These are phyloP conservation scores for Leptodactylus fuscus DNA, from an alignment of 2,113 vertebrate species.

Conservation along the genomic window DNA sequence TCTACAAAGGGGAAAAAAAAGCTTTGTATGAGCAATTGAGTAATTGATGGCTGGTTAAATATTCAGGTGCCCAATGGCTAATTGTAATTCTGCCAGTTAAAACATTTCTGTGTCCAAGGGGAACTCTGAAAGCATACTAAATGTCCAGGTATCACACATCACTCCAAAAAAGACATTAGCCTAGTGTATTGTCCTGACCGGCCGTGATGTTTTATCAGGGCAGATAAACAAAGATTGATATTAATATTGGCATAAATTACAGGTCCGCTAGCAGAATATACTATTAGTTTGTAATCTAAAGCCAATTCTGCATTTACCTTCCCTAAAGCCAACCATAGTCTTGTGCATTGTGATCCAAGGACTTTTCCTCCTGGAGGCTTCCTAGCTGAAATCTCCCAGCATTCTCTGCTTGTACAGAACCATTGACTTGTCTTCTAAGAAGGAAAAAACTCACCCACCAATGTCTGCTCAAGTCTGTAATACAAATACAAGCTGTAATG, in stretches of 20 bases:
- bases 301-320: neutral
- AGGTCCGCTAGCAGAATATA: neutral
- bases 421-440: no score
- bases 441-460: no score
- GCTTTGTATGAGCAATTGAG: slow-evolving; percentile 23
- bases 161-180: slow-evolving; percentile 10
- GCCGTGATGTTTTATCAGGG: neutral
- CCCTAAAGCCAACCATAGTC: neutral
- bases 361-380: neutral
- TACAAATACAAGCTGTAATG: neutral
- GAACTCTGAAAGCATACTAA: slow-evolving; percentile 40
- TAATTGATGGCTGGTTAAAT: slow-evolving; percentile 52
- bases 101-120: slow-evolving; percentile 42
- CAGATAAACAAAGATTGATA: neutral
- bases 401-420: neutral
- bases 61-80: slow-evolving; percentile 40
- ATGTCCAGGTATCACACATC: slow-evolving; percentile 33
- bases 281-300: neutral
- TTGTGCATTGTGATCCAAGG: neutral
- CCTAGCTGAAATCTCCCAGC: neutral
- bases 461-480: no score
- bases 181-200: neutral
- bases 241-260: neutral
- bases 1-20: slow-evolving; percentile 12
- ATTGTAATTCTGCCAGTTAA: slow-evolving; percentile 45